Evolutionary conservation across 2,113 vertebrate genomes (phyloP).

Genomic region (Engystomops pustulosus): DNA sequence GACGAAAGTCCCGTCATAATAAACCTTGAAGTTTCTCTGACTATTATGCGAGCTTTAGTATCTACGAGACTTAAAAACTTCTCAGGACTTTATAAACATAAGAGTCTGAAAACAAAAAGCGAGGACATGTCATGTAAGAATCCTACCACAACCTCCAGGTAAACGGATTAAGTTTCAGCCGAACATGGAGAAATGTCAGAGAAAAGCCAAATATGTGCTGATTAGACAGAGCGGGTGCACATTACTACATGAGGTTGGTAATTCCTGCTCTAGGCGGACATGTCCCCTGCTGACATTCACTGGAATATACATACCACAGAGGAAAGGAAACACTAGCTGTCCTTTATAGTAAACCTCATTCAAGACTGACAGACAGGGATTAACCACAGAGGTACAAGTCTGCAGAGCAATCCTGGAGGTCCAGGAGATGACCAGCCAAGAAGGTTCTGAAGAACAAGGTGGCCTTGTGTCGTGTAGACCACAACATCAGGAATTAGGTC

Average conservation of each 20-base stretch:
- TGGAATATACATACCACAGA: conserved; percentile 24
- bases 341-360: neutral
- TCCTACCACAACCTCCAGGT: conserved; percentile 31
- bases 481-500: neutral
- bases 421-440: neutral
- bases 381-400: conserved; percentile 23
- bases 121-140: conserved; percentile 9
- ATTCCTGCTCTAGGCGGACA: conserved; percentile 30
- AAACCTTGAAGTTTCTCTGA: neutral
- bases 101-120: neutral
- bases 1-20: too few species aligned
- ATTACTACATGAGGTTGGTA: conserved; percentile 20
- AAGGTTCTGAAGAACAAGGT: neutral
- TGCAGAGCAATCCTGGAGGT: neutral
- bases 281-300: conserved; percentile 26
- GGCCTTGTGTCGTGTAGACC: neutral
- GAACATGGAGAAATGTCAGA: conserved; percentile 41
- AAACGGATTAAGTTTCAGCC: conserved; percentile 17
- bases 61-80: neutral
- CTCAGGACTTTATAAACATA: neutral
- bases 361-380: neutral
- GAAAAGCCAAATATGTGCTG: conserved; percentile 25
- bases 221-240: conserved; percentile 45
- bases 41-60: neutral
- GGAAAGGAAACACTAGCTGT: neutral